Base-by-base conservation (phyloP, 1,140 invertebrate species). In the Drosophila teissieri region DNA sequence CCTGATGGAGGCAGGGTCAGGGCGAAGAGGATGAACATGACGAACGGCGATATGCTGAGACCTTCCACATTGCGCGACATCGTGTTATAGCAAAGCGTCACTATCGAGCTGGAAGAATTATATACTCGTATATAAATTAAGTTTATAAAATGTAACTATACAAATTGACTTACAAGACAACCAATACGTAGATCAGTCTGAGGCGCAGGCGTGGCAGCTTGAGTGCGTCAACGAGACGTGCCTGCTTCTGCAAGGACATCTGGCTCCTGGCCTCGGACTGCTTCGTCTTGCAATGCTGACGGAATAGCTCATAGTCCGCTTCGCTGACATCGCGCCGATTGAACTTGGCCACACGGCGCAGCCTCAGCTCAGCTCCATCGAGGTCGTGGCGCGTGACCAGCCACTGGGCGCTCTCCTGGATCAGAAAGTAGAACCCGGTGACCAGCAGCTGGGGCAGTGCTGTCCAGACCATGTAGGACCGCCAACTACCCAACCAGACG, bases 381-480 rank as follows among this genome's bases (percentile, higher is more conserved):
- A 92, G 83, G 14, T 93, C 80, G 4, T 94, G 93, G 69, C 94
- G 92, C 10, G 94, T 94, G 15, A 95, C 90, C n/a, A 95, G 89
- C 94, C 94, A 95, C 64, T 94, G 92, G 0, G 94, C 94, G 56
- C 94, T 94, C 84, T 95, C 94, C 67, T 94, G 93, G 70, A 95
- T 85, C 46, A 93, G 76, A 31, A 92, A 92, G 42, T 93, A 94
- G 68, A 92, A 94, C 3, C 78, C 44, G 0, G 91, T 70, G 10
- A 93, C 80, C 17, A 92, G n/a, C 0, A 92, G 51, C 60, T 93
- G 90, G 0, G 94, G 94, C 24, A 94, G 14, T 0, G 93, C 92
- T 0, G 93, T 91, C 44, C 91, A 91, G 14, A 93, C 69, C 19
- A 94, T 80, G 56, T 94, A 94, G 5, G 81, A 48, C 17, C 93